These are phyloP conservation scores for Clepsis dumicolana DNA, from an alignment of 2,888 invertebrate genomes.

Conservation along the genomic window DNA sequence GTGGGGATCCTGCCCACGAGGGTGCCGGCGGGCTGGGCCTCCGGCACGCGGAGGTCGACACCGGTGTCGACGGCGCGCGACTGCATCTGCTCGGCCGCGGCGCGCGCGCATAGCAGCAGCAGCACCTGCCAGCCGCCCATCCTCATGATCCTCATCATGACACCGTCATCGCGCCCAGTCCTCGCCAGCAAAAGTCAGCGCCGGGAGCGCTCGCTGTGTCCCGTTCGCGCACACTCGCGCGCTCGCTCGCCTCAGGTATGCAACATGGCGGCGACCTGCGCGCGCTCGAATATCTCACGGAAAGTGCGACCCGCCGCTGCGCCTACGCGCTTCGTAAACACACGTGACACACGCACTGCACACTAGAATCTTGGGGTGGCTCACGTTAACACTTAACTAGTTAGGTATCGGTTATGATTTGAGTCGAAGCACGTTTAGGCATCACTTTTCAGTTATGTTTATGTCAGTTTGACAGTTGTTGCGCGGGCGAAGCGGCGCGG, in stretches of 20 bases:
- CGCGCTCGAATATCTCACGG: slow-evolving; percentile 85
- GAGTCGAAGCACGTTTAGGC: slow-evolving; percentile 58
- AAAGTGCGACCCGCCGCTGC: slow-evolving; percentile 80
- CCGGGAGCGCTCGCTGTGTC: slow-evolving; percentile 76
- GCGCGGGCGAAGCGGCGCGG: slow-evolving; percentile 57
- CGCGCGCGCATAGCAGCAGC: slow-evolving; percentile 74
- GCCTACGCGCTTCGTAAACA: slow-evolving; percentile 84
- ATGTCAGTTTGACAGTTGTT: slow-evolving; percentile 63
- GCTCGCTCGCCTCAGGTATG: slow-evolving; percentile 84
- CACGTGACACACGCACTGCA: slow-evolving; percentile 80
- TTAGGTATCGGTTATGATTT: slow-evolving; percentile 43
- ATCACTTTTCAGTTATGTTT: slow-evolving; percentile 75
- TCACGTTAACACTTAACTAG: slow-evolving; percentile 29
- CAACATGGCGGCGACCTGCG: slow-evolving; percentile 86
- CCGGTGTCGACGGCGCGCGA: slow-evolving; percentile 95
- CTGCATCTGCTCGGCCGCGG: slow-evolving; percentile 90
- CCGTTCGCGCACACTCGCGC: slow-evolving; percentile 82
- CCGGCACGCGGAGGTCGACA: slow-evolving; percentile 94
- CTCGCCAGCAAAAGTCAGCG: slow-evolving; percentile 73
- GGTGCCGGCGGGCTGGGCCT: slow-evolving; percentile 94
- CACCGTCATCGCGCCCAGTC: slow-evolving; percentile 77
- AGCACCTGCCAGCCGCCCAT: slow-evolving; percentile 73
- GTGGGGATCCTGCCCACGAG: slow-evolving; percentile 95
- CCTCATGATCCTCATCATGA: slow-evolving; percentile 79
- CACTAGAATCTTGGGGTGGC: slow-evolving; percentile 50